Percentiles rank a stretch among this genome's conserved stretches.
Conservation (phyloP, 2,888 invertebrate genomes). For the Caprella mutica region DNA sequence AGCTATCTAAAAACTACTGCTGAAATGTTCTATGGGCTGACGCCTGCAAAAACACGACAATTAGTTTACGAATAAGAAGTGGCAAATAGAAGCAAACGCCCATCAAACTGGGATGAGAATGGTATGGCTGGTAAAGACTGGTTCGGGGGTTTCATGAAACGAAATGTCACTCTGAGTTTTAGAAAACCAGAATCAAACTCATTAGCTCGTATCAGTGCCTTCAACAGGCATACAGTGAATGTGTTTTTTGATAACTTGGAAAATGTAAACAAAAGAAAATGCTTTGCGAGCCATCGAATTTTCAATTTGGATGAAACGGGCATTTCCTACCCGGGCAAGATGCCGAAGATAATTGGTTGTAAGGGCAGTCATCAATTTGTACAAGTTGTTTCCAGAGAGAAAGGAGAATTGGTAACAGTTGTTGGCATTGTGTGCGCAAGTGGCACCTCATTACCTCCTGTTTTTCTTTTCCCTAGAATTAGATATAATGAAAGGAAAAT, state of each 20-base stretch:
- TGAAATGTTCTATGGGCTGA: too few species aligned
- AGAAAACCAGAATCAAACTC: slow-evolving; percentile 15
- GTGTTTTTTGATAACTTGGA: slow-evolving; percentile 37
- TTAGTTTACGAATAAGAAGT: too few species aligned
- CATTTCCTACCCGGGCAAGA: too few species aligned
- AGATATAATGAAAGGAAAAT: slow-evolving; percentile 37
- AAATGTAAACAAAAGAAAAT: slow-evolving; percentile 28
- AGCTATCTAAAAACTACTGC: too few species aligned
- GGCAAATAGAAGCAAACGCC: too few species aligned
- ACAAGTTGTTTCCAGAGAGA: too few species aligned
- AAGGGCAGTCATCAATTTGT: too few species aligned
- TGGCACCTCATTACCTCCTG: slow-evolving; percentile 38
- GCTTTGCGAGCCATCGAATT: background rate
- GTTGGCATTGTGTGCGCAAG: slow-evolving; percentile 38
- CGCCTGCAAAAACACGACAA: too few species aligned
- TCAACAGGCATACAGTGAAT: slow-evolving; percentile 34
- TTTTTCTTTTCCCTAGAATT: slow-evolving; percentile 39
- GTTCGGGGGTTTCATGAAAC: slow-evolving; percentile 8
- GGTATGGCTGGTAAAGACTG: slow-evolving; percentile 10
- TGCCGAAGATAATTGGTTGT: too few species aligned
- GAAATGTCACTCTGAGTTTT: background rate
- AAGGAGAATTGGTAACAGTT: slow-evolving; percentile 8
- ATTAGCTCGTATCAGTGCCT: slow-evolving; percentile 15
- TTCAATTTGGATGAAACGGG: background rate
- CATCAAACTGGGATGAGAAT: background rate